Evolutionary conservation across 2,888 invertebrate genomes (phyloP).

Genomic region (Coecobrya sp.): DNA sequence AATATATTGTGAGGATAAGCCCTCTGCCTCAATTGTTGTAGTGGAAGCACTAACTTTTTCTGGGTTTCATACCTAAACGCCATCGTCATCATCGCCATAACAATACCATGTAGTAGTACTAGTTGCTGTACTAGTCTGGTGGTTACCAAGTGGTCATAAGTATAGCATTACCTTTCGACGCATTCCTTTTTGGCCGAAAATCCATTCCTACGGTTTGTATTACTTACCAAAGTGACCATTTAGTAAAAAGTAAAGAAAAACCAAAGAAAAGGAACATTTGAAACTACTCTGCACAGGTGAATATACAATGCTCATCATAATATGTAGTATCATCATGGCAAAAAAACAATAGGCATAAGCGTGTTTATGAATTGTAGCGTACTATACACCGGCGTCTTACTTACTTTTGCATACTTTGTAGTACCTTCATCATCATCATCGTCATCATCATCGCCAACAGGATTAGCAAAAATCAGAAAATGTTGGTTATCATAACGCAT

Average conservation of each 20-base stretch:
- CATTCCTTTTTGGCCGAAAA: slow-evolving; percentile 67
- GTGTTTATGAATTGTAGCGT: not conserved
- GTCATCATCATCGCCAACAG: slow-evolving; percentile 45
- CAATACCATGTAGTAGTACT: slow-evolving; percentile 54
- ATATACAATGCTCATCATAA: not conserved
- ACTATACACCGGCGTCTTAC: slow-evolving; percentile 44
- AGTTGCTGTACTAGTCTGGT: slow-evolving; percentile 47
- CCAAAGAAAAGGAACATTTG: slow-evolving; percentile 52
- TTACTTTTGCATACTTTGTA: slow-evolving; percentile 53
- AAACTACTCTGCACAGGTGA: slow-evolving; percentile 15
- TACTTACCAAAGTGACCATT: slow-evolving; percentile 67
- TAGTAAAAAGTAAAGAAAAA: slow-evolving; percentile 44
- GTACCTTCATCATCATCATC: slow-evolving; percentile 40
- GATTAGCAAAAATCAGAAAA: slow-evolving; percentile 45
- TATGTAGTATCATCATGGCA: not conserved
- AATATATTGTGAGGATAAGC: slow-evolving; percentile 50
- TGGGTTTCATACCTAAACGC: slow-evolving; percentile 63
- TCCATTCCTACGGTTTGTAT: slow-evolving; percentile 48
- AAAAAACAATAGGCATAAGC: not conserved
- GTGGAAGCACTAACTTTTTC: slow-evolving; percentile 57
- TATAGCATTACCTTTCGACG: slow-evolving; percentile 14
- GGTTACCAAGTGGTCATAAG: slow-evolving; percentile 64
- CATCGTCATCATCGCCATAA: slow-evolving; percentile 54
- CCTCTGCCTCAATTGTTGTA: not conserved
- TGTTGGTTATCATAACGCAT: slow-evolving; percentile 47